Conservation (phyloP, 2,888 invertebrate species). For the Spodoptera picta region DNA sequence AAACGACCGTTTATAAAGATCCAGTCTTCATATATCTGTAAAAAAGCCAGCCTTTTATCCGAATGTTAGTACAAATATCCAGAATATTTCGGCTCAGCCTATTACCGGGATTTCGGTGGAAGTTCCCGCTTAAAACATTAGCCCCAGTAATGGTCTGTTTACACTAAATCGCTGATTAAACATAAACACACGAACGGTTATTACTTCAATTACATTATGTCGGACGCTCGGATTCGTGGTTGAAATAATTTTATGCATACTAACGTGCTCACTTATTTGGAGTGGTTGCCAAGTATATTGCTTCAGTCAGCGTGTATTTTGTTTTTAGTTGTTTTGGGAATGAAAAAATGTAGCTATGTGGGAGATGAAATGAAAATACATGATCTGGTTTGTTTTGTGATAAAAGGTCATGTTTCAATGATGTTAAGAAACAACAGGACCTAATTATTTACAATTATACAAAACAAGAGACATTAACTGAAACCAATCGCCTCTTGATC, state of each 20-base stretch:
- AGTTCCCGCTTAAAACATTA: slow-evolving; percentile 52
- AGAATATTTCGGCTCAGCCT: slow-evolving; percentile 31
- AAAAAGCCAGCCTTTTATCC: slow-evolving; percentile 20
- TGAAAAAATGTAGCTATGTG: not conserved
- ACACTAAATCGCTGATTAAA: slow-evolving; percentile 50
- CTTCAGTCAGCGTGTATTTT: not conserved
- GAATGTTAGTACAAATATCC: slow-evolving; percentile 35
- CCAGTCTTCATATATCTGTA: slow-evolving; percentile 5
- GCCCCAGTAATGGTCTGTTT: slow-evolving; percentile 45
- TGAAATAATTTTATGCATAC: slow-evolving; percentile 25
- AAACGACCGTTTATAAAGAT: slow-evolving; percentile 10
- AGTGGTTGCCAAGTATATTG: not conserved
- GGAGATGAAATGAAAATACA: no score
- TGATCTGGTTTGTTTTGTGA: no score
- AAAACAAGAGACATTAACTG: no score
- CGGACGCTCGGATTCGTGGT: slow-evolving; percentile 25
- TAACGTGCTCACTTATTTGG: slow-evolving; percentile 6
- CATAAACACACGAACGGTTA: slow-evolving; percentile 35
- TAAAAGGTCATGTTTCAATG: no score
- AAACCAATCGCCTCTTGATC: no score
- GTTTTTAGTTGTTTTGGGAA: not conserved
- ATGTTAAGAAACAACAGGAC: no score
- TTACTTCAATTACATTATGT: slow-evolving; percentile 49
- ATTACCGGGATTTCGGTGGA: slow-evolving; percentile 32
- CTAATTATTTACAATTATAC: no score